These are phyloP conservation scores for Hipposideros larvatus DNA, from an alignment of 2,797 vertebrate species.

Conservation along the genomic window DNA sequence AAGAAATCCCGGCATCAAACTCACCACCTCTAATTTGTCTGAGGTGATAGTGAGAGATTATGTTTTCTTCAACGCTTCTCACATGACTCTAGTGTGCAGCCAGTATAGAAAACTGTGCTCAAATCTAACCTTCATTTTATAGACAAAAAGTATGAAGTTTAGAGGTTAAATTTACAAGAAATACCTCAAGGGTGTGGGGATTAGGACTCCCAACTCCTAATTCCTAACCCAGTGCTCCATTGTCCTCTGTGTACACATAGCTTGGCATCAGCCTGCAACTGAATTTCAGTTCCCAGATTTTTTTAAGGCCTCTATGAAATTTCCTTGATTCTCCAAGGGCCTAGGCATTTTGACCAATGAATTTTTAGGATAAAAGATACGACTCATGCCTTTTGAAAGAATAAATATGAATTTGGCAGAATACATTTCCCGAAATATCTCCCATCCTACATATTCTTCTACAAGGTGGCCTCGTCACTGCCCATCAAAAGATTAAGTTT, in stretches of 20 bases:
- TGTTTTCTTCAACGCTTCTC: background rate
- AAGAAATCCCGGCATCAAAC: background rate
- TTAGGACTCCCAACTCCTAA: background rate
- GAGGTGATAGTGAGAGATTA: background rate
- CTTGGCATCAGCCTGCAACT: background rate
- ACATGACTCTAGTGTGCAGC: background rate
- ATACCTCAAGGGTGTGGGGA: background rate
- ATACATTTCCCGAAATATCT: background rate
- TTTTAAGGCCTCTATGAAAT: background rate
- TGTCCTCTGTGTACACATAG: background rate
- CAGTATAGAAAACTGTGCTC: background rate
- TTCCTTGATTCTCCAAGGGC: background rate
- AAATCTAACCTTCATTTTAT: background rate
- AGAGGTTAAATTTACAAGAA: background rate
- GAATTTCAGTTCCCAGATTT: background rate
- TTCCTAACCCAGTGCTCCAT: background rate
- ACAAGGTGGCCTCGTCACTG: background rate
- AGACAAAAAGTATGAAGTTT: background rate
- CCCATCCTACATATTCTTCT: background rate
- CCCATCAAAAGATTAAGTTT: background rate
- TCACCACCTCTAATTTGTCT: background rate
- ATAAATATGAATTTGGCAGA: background rate
- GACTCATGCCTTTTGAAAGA: background rate
- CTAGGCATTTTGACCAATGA: background rate
- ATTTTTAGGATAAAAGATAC: background rate